phyloP scores from a whole-genome alignment of 2,888 invertebrate genomes.

The Pseudococcus viburni region DNA sequence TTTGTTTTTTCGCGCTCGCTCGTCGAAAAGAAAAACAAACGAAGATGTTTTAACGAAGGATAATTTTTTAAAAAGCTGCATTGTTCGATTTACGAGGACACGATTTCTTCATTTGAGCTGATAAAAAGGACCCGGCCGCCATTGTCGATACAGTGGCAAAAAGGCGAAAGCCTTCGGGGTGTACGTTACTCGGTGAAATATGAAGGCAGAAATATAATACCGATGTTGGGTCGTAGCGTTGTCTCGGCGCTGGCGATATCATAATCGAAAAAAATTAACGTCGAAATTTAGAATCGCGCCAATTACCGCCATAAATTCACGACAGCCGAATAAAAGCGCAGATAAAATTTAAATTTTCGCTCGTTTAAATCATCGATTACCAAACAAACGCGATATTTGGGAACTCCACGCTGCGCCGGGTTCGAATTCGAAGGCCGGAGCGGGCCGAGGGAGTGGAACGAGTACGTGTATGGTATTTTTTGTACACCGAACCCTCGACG shows the following conservation, averaged over 20 bases:
- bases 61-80: slow-evolving; percentile 34
- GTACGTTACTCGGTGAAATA: background rate
- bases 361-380: background rate
- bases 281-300: background rate
- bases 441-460: background rate
- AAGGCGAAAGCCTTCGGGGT: background rate
- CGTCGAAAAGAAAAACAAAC: slow-evolving; percentile 40
- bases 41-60: slow-evolving; percentile 28
- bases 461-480: background rate
- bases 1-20: slow-evolving; percentile 19
- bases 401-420: background rate
- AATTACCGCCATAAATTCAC: slow-evolving; percentile 21
- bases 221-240: background rate
- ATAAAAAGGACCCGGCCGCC: background rate
- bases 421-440: background rate
- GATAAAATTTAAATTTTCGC: slow-evolving; percentile 11
- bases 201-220: background rate
- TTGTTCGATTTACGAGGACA: slow-evolving; percentile 32
- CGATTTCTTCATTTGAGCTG: slow-evolving; percentile 37
- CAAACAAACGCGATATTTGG: background rate
- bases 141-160: background rate
- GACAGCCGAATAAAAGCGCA: background rate
- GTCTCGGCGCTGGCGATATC: background rate
- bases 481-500: background rate
- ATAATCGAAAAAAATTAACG: slow-evolving; percentile 20